Percentiles rank a stretch among this genome's conserved stretches.
phyloP scores from a whole-genome alignment of 2,113 vertebrate species.

The Lichenostomus cassidix region DNA sequence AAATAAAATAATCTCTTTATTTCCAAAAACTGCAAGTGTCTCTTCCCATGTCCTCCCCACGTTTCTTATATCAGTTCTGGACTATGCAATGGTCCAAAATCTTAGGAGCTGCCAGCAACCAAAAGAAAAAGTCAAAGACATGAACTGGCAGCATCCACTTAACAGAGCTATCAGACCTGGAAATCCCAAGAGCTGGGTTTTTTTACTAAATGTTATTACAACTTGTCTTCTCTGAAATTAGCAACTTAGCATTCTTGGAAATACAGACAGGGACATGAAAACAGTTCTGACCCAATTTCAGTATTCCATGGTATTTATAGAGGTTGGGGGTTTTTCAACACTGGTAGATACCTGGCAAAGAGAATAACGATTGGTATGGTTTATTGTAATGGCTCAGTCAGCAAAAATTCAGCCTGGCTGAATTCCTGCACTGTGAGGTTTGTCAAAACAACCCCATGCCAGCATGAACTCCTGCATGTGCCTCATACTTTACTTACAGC shows the following conservation, averaged over 20 bases:
- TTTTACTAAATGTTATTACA: neutral
- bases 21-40: neutral
- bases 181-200: neutral
- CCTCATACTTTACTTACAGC: neutral
- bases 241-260: neutral
- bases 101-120: neutral
- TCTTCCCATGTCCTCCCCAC: neutral
- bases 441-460: conserved; percentile 10
- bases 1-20: neutral
- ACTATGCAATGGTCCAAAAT: neutral
- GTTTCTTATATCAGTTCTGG: neutral
- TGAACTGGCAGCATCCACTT: neutral
- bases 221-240: neutral
- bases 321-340: neutral
- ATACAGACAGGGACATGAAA: neutral
- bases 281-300: neutral
- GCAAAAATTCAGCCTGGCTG: conserved; percentile 26
- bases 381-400: conserved; percentile 27
- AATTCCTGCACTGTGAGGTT: conserved; percentile 1
- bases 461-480: neutral
- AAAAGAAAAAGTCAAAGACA: neutral
- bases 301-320: neutral
- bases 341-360: neutral
- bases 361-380: conserved; percentile 11
- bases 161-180: neutral